Base-by-base conservation (phyloP, 2,888 invertebrate genomes). In the Euspilapteryx auroguttella region DNA sequence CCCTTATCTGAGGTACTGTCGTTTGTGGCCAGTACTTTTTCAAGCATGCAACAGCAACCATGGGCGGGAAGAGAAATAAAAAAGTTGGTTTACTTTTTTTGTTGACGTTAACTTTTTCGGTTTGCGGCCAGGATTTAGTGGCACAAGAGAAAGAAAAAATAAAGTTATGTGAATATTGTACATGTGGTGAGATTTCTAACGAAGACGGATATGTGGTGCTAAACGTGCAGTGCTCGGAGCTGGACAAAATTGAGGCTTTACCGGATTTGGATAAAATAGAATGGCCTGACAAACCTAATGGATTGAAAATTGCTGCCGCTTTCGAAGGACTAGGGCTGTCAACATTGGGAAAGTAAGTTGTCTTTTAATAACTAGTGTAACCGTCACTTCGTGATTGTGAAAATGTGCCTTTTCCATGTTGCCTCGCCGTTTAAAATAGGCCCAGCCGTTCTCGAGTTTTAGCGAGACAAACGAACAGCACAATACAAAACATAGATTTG, bases 121-220 rank as follows among this genome's bases (percentile, higher is more conserved):
- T n/a, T n/a, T n/a, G n/a, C n/a, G n/a, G n/a, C n/a, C n/a, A n/a
- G n/a, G n/a, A n/a, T n/a, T n/a, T n/a, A n/a, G n/a, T n/a, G n/a
- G n/a, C n/a, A n/a, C n/a, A n/a, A n/a, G 17, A 17, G 8, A 5
- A 17, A 17, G 8, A 17, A 6, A 5, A 17, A 17, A 8, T 17
- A 8, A 8, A 8, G 5, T 17, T 75, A 32, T 64, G 69, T 50
- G 58, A 59, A 32, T 54, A 58, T 38, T 75, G 75, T 42, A 63
- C 68, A 41, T 75, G 73, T 39, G 69, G 73, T 58, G 75, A 75
- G 48, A 69, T 71, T 36, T 52, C 55, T 2, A 66, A 69, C 37
- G 40, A 58, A 8, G 66, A 69, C 29, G 57, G 59, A 13, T 54
- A 64, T 39, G 46, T 73, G 39, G 68, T 71, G 47, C 49, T 69